These are phyloP conservation scores for Drosophila leonis DNA, from an alignment of 2,888 invertebrate genomes.

Conservation along the genomic window DNA sequence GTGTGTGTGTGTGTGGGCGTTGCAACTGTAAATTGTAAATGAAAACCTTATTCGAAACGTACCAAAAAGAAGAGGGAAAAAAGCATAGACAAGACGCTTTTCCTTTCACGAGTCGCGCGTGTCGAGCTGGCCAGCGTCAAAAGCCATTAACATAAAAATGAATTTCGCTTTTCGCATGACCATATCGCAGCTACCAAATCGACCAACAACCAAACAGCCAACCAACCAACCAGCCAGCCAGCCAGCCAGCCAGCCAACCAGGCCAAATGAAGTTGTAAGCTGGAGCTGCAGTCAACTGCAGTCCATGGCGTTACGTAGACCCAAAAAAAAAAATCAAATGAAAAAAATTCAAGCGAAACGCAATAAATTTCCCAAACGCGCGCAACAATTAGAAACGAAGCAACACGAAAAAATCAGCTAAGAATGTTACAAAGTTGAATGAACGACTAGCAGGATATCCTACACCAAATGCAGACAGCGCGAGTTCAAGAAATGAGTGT, in stretches of 20 bases:
- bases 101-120: slow-evolving; percentile 70
- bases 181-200: slow-evolving; percentile 74
- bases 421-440: slow-evolving; percentile 27
- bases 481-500: background rate
- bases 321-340: slow-evolving; percentile 17
- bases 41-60: slow-evolving; percentile 10
- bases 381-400: slow-evolving; percentile 79
- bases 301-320: slow-evolving; percentile 58
- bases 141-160: slow-evolving; percentile 79
- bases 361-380: slow-evolving; percentile 80
- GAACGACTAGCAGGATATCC: slow-evolving; percentile 26
- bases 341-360: slow-evolving; percentile 66
- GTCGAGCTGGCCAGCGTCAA: slow-evolving; percentile 65
- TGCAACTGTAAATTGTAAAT: slow-evolving; percentile 46
- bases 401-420: slow-evolving; percentile 41
- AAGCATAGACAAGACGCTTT: slow-evolving; percentile 54
- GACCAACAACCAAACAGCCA: slow-evolving; percentile 26
- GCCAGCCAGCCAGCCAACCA: slow-evolving; percentile 30
- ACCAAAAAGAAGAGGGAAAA: background rate
- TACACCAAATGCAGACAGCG: slow-evolving; percentile 7
- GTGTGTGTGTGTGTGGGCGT: slow-evolving; percentile 27
- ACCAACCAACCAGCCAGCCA: slow-evolving; percentile 26
- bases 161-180: slow-evolving; percentile 73
- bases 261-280: slow-evolving; percentile 59
- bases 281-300: slow-evolving; percentile 16